These are phyloP conservation scores for Tetranychus piercei DNA, from an alignment of 2,888 invertebrate species.

Conservation along the genomic window DNA sequence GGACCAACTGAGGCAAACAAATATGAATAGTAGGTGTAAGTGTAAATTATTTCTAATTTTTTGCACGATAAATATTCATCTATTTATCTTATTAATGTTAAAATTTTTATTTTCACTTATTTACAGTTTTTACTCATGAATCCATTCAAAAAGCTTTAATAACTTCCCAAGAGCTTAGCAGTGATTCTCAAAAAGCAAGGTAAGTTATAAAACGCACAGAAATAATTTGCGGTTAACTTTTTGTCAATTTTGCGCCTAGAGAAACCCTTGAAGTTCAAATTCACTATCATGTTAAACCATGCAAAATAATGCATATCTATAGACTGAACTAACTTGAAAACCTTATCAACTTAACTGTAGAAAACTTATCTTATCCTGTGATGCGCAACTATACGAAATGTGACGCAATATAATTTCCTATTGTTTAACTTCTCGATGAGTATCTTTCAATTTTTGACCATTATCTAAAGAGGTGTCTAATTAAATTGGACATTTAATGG, in stretches of 20 bases:
- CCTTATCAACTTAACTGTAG: too few species aligned
- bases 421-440: too few species aligned
- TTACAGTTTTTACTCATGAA: conserved; percentile 58
- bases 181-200: conserved; percentile 47
- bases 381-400: too few species aligned
- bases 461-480: too few species aligned
- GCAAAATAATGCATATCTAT: too few species aligned
- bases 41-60: conserved; percentile 5
- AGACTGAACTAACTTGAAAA: too few species aligned
- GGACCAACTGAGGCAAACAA: conserved; percentile 53
- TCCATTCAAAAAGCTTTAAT: conserved; percentile 77
- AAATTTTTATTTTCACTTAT: conserved; percentile 1
- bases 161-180: conserved; percentile 66
- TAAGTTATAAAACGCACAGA: conserved; percentile 15
- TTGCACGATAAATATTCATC: neutral
- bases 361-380: too few species aligned
- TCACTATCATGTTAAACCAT: too few species aligned
- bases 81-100: neutral
- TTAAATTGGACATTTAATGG: too few species aligned
- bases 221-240: neutral
- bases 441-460: too few species aligned
- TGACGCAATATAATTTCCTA: too few species aligned
- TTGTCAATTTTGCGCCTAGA: neutral
- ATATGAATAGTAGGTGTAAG: conserved; percentile 24
- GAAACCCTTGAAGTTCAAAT: too few species aligned